Evolutionary conservation across 2,113 vertebrate genomes (phyloP).

Genomic region (Sakesphorus luctuosus): DNA sequence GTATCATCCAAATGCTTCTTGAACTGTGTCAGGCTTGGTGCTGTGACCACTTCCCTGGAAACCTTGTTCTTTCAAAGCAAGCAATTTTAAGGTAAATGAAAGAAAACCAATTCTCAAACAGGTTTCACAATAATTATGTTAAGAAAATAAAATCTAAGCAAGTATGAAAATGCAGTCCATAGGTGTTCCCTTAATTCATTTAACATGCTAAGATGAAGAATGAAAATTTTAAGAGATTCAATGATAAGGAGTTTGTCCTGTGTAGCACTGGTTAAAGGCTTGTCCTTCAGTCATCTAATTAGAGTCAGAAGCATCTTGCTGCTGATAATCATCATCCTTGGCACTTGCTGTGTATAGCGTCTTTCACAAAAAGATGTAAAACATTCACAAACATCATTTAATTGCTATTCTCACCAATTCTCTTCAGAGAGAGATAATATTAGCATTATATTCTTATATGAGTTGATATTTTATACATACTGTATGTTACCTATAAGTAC

Average conservation of each 20-base stretch:
- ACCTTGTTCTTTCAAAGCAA: neutral
- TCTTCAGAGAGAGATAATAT: neutral
- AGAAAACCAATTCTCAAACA: neutral
- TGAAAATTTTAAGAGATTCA: neutral
- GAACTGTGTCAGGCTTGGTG: neutral
- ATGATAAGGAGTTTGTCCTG: neutral
- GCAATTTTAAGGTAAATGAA: neutral
- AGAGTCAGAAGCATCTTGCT: conserved; percentile 17
- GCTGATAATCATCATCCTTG: conserved; percentile 2
- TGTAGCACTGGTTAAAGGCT: neutral
- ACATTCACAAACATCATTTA: neutral
- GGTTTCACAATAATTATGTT: neutral
- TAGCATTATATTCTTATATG: neutral
- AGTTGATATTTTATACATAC: neutral
- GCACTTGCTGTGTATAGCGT: neutral
- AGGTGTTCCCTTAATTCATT: neutral
- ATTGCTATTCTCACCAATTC: neutral
- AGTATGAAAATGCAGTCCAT: neutral
- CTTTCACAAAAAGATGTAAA: conserved; percentile 2
- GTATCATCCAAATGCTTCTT: neutral
- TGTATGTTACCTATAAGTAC: neutral
- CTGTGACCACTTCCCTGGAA: neutral
- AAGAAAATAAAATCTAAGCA: neutral
- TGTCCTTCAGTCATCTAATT: conserved; percentile 46
- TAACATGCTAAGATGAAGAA: neutral